Conservation (phyloP, 2,888 invertebrate genomes). For the Timema cristinae region DNA sequence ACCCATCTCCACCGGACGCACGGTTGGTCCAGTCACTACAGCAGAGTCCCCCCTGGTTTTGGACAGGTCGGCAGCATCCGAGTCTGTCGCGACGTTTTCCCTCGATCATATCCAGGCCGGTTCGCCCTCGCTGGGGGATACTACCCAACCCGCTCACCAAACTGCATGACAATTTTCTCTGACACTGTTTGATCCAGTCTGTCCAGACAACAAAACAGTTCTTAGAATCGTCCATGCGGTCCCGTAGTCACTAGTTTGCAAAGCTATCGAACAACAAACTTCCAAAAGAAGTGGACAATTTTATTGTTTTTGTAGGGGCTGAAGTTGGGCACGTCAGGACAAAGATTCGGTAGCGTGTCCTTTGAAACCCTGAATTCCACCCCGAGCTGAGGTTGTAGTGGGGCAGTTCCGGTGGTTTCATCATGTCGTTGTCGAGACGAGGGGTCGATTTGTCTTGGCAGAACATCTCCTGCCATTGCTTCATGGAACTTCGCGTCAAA, state of each 20-base stretch:
- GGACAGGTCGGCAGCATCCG: conserved; percentile 17
- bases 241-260: conserved; percentile 32
- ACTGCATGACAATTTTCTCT: conserved; percentile 26
- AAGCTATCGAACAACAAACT: conserved; percentile 17
- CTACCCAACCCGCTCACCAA: conserved; percentile 27
- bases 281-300: background rate
- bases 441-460: background rate
- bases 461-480: conserved; percentile 23
- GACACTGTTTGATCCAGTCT: conserved; percentile 20
- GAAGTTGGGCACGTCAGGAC: conserved; percentile 5
- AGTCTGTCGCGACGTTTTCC: conserved; percentile 17
- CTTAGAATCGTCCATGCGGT: conserved; percentile 32
- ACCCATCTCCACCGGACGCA: background rate
- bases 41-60: conserved; percentile 21
- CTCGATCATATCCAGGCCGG: conserved; percentile 14
- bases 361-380: conserved; percentile 12
- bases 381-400: background rate
- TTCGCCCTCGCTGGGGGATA: conserved; percentile 14
- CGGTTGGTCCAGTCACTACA: background rate
- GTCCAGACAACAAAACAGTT: conserved; percentile 24
- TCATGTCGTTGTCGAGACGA: background rate
- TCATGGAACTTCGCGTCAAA: conserved; percentile 22
- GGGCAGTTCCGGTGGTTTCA: background rate
- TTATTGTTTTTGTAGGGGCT: conserved; percentile 15
- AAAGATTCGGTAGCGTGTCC: background rate